phyloP scores from a whole-genome alignment of 1,140 invertebrate species.

The Pinna nobilis region DNA sequence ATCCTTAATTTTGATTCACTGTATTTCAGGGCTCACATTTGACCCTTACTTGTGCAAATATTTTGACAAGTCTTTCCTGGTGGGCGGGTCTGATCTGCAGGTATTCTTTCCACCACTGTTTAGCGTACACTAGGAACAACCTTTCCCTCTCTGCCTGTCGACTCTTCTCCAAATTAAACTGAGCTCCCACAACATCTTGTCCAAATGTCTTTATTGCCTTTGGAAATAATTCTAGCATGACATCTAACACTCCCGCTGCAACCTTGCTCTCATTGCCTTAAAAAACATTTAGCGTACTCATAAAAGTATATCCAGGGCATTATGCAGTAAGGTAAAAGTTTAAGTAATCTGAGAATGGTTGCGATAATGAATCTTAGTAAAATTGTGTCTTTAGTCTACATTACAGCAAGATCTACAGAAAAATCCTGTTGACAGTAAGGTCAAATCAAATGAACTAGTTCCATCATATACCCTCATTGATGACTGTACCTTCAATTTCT shows the following conservation, averaged over 20 bases:
- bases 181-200: slow-evolving; percentile 65
- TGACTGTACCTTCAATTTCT: too few species aligned
- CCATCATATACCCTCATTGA: too few species aligned
- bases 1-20: too few species aligned
- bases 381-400: too few species aligned
- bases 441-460: too few species aligned
- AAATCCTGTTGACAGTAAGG: too few species aligned
- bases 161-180: slow-evolving; percentile 64
- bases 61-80: slow-evolving; percentile 73
- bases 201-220: slow-evolving; percentile 58
- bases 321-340: background rate
- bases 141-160: slow-evolving; percentile 72
- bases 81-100: slow-evolving; percentile 72
- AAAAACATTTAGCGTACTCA: slow-evolving; percentile 9
- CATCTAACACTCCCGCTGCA: slow-evolving; percentile 72
- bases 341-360: too few species aligned
- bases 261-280: slow-evolving; percentile 72
- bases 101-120: slow-evolving; percentile 77
- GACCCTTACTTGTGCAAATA: slow-evolving; percentile 74
- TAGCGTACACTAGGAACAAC: slow-evolving; percentile 74
- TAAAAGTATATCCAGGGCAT: background rate
- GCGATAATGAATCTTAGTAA: too few species aligned
- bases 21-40: background rate
- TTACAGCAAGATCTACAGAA: too few species aligned
- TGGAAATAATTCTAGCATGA: slow-evolving; percentile 72